These are phyloP conservation scores for Leptocoma aspasia DNA, from an alignment of 2,113 vertebrate species.

Conservation along the genomic window DNA sequence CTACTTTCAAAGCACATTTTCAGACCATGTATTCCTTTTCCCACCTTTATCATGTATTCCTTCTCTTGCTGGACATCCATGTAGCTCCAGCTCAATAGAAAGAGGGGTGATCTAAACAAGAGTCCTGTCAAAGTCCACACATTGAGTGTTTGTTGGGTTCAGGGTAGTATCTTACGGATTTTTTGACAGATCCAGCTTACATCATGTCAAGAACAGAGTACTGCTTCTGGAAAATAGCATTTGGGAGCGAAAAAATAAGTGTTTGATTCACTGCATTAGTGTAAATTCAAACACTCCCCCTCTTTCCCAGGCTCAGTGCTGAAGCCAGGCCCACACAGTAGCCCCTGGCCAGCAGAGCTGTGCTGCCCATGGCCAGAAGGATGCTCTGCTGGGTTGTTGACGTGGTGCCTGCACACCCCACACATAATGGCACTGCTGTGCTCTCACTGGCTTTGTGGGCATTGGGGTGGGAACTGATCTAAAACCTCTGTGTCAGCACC, in stretches of 20 bases:
- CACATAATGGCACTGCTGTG: not conserved
- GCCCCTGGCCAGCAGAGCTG: not conserved
- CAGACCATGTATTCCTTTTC: not conserved
- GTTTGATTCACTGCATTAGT: not conserved
- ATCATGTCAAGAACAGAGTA: not conserved
- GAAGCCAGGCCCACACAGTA: not conserved
- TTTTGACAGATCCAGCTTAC: not conserved
- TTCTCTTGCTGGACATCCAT: fast-evolving
- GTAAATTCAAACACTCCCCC: not conserved
- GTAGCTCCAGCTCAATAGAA: not conserved
- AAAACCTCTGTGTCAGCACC: not conserved
- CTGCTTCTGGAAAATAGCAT: not conserved
- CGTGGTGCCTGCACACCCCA: not conserved
- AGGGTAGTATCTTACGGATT: fast-evolving
- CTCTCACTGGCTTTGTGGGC: not conserved
- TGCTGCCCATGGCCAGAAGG: not conserved
- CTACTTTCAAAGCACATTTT: not conserved
- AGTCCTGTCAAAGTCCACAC: not conserved
- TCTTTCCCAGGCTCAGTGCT: not conserved
- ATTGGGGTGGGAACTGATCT: not conserved
- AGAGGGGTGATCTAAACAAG: not conserved
- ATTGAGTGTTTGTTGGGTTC: not conserved
- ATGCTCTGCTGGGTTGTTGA: not conserved
- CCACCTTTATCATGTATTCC: not conserved
- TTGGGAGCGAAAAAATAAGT: not conserved